A percentile compares a stretch with the other conserved stretches of the same genome.
phyloP scores from a whole-genome alignment of 2,888 invertebrate genomes.

The Stenurella melanura region DNA sequence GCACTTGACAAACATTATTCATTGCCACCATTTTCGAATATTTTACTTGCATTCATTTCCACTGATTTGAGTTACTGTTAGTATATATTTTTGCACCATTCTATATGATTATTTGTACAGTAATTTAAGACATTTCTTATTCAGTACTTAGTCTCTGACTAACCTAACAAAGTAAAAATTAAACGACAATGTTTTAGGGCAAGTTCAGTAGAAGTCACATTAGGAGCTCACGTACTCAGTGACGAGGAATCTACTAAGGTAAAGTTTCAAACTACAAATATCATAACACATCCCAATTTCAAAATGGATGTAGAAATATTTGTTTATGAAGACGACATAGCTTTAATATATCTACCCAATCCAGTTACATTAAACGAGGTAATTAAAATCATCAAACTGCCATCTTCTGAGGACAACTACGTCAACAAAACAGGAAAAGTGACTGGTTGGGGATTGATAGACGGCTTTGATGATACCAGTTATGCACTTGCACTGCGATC shows the following conservation, averaged over 20 bases:
- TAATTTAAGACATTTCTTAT: too few relatives aligned
- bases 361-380: background rate
- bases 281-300: slow-evolving; percentile 38
- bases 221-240: slow-evolving; percentile 26
- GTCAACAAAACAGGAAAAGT: slow-evolving; percentile 34
- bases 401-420: slow-evolving; percentile 20
- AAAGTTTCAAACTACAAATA: slow-evolving; percentile 18
- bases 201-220: background rate
- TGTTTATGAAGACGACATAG: background rate
- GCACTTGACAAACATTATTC: too few relatives aligned
- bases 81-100: too few relatives aligned
- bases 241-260: slow-evolving; percentile 34
- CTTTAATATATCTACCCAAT: background rate
- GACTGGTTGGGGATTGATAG: slow-evolving; percentile 53
- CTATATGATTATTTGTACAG: too few relatives aligned
- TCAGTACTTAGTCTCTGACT: too few relatives aligned
- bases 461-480: slow-evolving; percentile 15
- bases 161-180: too few relatives aligned
- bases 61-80: too few relatives aligned
- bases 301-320: background rate
- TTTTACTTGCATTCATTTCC: too few relatives aligned
- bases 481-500: slow-evolving; percentile 30
- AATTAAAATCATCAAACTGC: background rate
- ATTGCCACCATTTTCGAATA: too few relatives aligned
- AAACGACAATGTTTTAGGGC: slow-evolving; percentile 17